Evolutionary conservation across 2,888 invertebrate genomes (phyloP).

Genomic region (Erebia ligea): DNA sequence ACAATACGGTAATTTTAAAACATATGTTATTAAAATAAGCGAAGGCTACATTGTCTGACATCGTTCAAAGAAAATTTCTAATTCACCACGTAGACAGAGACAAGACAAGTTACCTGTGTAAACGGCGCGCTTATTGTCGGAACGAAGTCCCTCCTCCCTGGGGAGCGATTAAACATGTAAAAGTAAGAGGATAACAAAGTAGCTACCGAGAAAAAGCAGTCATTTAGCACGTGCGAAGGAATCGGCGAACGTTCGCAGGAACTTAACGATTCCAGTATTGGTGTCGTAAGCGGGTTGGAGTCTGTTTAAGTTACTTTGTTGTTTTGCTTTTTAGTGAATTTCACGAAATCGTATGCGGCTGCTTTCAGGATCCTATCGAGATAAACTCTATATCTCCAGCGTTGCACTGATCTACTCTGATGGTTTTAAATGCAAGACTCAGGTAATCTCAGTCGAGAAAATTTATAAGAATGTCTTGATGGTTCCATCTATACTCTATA

Average conservation of each 20-base stretch:
- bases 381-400: neutral
- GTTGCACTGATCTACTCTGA: neutral
- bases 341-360: neutral
- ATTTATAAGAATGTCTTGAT: no score
- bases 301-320: neutral
- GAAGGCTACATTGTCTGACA: neutral
- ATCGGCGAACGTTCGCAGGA: constrained; percentile 73
- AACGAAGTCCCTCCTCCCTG: constrained; percentile 50
- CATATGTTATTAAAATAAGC: neutral
- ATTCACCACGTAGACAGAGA: constrained; percentile 20
- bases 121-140: constrained; percentile 25
- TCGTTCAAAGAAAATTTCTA: constrained; percentile 15
- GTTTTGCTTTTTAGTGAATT: neutral
- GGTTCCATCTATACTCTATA: no score
- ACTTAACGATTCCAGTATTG: constrained; percentile 48
- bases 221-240: constrained; percentile 78
- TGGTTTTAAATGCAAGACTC: no score
- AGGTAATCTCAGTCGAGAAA: no score
- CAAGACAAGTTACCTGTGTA: constrained; percentile 33
- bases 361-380: neutral
- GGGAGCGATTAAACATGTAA: constrained; percentile 81
- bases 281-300: constrained; percentile 20
- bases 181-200: constrained; percentile 80
- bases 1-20: no score
- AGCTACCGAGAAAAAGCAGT: constrained; percentile 62